These are phyloP conservation scores for Chelon auratus DNA, from an alignment of 2,797 vertebrate species.

Conservation along the genomic window DNA sequence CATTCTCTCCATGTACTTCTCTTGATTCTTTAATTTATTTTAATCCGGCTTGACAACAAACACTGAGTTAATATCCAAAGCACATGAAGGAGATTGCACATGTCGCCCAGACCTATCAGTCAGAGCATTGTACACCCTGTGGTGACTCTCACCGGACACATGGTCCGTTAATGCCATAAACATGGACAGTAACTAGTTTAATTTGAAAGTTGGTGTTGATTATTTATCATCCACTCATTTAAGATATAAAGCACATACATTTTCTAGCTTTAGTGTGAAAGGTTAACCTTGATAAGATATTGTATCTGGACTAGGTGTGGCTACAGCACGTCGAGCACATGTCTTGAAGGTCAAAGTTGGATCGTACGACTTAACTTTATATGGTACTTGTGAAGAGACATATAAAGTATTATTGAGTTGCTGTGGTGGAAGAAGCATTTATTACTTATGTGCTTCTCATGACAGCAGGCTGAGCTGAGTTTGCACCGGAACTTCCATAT, in stretches of 20 bases:
- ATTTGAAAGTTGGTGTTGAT: neutral
- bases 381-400: neutral
- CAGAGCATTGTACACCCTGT: neutral
- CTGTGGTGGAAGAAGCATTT: neutral
- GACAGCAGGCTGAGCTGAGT: too few species aligned
- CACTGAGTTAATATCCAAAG: slow-evolving; percentile 31
- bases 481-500: slow-evolving; percentile 3
- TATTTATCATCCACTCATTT: neutral
- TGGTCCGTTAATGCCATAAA: neutral
- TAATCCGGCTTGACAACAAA: neutral
- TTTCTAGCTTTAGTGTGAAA: neutral
- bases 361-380: neutral
- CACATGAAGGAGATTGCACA: slow-evolving; percentile 35
- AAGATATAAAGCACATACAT: too few species aligned
- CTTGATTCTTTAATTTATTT: slow-evolving; percentile 20
- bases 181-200: neutral
- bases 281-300: neutral
- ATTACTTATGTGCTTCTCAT: too few species aligned
- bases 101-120: neutral
- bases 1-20: slow-evolving; percentile 28
- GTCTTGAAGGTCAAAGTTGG: neutral
- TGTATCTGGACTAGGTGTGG: neutral
- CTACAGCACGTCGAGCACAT: neutral
- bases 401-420: neutral
- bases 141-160: neutral